Conservation (phyloP, 2,113 vertebrate genomes). For the Burhinus bistriatus region DNA sequence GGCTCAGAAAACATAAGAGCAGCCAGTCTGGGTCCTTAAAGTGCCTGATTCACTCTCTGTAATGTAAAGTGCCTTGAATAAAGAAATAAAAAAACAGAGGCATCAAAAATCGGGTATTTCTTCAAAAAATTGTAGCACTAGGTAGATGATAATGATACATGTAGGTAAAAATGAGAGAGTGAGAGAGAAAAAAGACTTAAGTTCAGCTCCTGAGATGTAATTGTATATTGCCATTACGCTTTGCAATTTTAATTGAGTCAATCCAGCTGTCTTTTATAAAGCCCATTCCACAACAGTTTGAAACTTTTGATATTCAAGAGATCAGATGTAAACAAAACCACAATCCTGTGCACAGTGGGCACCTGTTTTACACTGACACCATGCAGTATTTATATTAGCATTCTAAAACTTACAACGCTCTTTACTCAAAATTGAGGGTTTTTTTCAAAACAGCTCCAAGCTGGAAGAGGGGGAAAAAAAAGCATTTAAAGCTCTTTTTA, state of each 20-base stretch:
- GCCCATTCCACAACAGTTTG: not conserved
- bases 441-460: not conserved
- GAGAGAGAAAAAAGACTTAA: not conserved
- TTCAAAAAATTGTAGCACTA: not conserved
- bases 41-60: not conserved
- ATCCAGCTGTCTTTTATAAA: not conserved
- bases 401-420: not conserved
- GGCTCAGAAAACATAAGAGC: not conserved
- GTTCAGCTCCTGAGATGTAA: not conserved
- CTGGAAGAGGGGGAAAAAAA: not conserved
- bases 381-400: not conserved
- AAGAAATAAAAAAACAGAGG: not conserved
- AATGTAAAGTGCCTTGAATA: not conserved
- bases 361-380: not conserved
- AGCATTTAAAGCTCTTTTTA: not conserved
- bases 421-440: not conserved
- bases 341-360: not conserved
- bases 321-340: not conserved
- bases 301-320: not conserved
- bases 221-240: not conserved
- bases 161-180: not conserved
- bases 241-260: not conserved
- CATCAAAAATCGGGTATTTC: not conserved
- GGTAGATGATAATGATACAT: not conserved
- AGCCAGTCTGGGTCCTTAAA: not conserved